Evolutionary conservation across 2,797 vertebrate genomes (phyloP), one percentile per base, ranked within the genome.

Genomic region (Crocidura indochinensis): DNA sequence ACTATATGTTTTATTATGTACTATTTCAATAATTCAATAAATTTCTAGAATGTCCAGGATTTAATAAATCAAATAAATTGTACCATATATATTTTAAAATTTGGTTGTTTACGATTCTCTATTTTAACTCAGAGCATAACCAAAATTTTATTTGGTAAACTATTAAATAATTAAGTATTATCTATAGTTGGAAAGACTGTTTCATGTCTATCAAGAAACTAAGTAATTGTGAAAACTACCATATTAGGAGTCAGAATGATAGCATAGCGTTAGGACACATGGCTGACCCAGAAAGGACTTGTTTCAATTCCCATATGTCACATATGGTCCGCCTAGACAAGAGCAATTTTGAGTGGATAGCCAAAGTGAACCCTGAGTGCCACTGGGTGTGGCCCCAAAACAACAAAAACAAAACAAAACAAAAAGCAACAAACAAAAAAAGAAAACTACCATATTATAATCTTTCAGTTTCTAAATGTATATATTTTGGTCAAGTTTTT

Each of bases 41-140:
- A 4, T 53, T 38, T 53, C 12, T 4, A 53, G 24, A 64, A 67
- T 20, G 60, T 11, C 3, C 60, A 77, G 62, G 80, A 26, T 47
- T 47, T 11, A 20, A 68, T 84, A 31, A 64, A 24, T 80, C 3
- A 83, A 38, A 75, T 47, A n/a, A 78, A 85, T 1, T 77, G 51
- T 51, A 51, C 51, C 51, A 53, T 17, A 53, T 53, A 53, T 1
- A 38, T 88, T 77, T 80, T 65, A 9, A 67, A 47, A 27, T 51
- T 29, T 81, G 6, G 29, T 15, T 79, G 0, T 46, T 89, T 71
- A 24, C 22, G 53, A 69, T 29, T 69, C 81, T 88, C 14, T 84
- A 27, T 84, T 87, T 90, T 51, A 62, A 76, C 19, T 72, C 80
- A 79, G 77, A 65, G 15, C n/a, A 62, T 19, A 87, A n/a, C 3